phyloP scores from a whole-genome alignment of 2,888 invertebrate genomes.

The Drosophila cyrtoloma region DNA sequence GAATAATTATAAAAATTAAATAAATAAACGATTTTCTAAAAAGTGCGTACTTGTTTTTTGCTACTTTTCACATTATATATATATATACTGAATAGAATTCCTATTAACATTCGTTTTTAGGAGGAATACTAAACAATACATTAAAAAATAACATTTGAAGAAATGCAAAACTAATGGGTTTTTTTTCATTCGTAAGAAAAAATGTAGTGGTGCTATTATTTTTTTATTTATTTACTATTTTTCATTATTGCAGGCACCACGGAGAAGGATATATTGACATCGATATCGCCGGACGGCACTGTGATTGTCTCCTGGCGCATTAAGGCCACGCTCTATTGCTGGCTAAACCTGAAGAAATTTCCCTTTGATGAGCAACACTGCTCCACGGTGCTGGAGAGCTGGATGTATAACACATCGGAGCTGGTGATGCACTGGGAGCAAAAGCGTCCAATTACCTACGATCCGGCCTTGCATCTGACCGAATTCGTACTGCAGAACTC shows the following conservation, averaged over 20 bases:
- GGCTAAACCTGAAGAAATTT: constrained; percentile 94
- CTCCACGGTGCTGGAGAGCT: constrained; percentile 92
- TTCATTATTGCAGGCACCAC: constrained; percentile 87
- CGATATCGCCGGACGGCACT: constrained; percentile 92
- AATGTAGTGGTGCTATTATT: neutral
- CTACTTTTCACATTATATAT: neutral
- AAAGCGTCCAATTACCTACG: constrained; percentile 90
- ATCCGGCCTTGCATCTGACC: constrained; percentile 91
- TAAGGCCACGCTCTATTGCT: constrained; percentile 93
- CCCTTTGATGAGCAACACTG: constrained; percentile 95
- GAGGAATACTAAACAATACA: neutral
- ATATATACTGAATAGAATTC: neutral
- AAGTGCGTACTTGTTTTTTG: too few relatives aligned
- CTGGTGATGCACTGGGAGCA: constrained; percentile 91
- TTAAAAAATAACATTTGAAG: neutral
- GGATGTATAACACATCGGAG: constrained; percentile 93
- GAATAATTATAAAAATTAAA: neutral
- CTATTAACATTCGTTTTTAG: neutral
- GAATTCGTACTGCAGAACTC: constrained; percentile 91
- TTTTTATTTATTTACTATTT: neutral
- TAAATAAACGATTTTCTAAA: neutral
- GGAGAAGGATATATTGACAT: constrained; percentile 91
- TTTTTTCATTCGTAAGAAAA: neutral
- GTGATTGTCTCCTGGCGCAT: constrained; percentile 92
- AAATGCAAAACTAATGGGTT: neutral